Conservation (phyloP, 2,113 vertebrate genomes). For the Microtus ochrogaster region DNA sequence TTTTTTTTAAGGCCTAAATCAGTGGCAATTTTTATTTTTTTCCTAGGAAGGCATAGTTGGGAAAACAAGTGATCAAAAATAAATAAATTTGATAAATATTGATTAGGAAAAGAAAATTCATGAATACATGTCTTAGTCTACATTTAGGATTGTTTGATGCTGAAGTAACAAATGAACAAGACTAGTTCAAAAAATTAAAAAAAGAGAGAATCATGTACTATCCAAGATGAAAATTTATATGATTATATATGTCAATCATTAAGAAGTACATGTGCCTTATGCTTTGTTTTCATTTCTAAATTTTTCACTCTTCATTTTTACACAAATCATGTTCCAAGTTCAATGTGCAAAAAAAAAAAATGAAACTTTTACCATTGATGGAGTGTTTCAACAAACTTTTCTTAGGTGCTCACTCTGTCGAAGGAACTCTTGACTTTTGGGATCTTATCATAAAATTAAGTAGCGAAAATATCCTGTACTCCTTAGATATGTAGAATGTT, state of each 20-base stretch:
- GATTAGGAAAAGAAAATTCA: not conserved
- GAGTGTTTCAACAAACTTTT: not conserved
- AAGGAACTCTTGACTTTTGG: not conserved
- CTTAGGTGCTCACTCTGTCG: not conserved
- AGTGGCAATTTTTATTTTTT: not conserved
- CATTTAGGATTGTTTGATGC: not conserved
- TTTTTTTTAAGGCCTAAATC: not conserved
- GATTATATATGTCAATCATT: not conserved
- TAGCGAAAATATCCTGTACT: fast-evolving
- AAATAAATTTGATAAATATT: not conserved
- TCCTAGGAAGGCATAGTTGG: not conserved
- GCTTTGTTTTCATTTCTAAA: not conserved
- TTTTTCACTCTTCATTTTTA: no score
- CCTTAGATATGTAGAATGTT: not conserved
- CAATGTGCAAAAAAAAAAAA: not conserved
- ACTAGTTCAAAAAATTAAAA: not conserved
- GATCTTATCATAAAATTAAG: not conserved
- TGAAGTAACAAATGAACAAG: not conserved
- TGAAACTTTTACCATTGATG: not conserved
- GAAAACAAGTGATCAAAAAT: not conserved
- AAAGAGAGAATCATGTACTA: not conserved
- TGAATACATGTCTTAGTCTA: not conserved
- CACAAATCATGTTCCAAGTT: not conserved
- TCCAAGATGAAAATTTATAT: not conserved
- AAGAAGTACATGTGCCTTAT: not conserved